Base-by-base conservation (phyloP, 2,888 invertebrate species). In the Leptura quadrifasciata region DNA sequence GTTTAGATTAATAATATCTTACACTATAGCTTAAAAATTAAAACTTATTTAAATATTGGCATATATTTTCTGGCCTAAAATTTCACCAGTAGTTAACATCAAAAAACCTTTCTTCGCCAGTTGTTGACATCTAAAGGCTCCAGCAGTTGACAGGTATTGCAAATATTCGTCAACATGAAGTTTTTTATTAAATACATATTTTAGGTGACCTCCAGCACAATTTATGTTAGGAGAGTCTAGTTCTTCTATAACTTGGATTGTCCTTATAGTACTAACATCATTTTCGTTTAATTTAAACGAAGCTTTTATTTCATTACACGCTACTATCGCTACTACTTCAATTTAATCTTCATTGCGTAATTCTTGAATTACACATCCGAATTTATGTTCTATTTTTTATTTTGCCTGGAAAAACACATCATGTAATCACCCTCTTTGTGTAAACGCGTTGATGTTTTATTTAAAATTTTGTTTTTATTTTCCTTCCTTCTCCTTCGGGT, bases 341-440 rank as follows among this genome's bases (percentile, higher is more conserved):
- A 35, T 68, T 27, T 75, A 58, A n/a, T 24, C 21, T 8, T 35
- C 31, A 20, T 1, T 18, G 6, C 31, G 15, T 20, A 63, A 21
- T 27, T 63, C 18, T 21, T 60, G 60, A 24, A 60, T 60, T 2
- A 60, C 27, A 64, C 58, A 75, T 12, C 52, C 35, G 68, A 24
- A 63, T 65, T 71, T 75, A 31, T 55, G 47, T 18, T 20, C 39
- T 18, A 0, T 60, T 52, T 75, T n/a, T n/a, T n/a, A n/a, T 52
- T 67, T 75, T 47, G 15, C 71, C 71, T 57, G 71, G 39, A 65
- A 75, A 71, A 12, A 17, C n/a, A 70, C 75, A 75, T 0, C n/a
- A 71, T 35, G 24, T 75, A 75, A 55, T 75, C 69, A n/a, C 69
- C 64, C 65, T 74, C 69, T 70, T 63, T 74, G 20, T 70, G 21